These are phyloP conservation scores for Oenanthe melanoleuca DNA, from an alignment of 2,113 vertebrate species.

Conservation along the genomic window DNA sequence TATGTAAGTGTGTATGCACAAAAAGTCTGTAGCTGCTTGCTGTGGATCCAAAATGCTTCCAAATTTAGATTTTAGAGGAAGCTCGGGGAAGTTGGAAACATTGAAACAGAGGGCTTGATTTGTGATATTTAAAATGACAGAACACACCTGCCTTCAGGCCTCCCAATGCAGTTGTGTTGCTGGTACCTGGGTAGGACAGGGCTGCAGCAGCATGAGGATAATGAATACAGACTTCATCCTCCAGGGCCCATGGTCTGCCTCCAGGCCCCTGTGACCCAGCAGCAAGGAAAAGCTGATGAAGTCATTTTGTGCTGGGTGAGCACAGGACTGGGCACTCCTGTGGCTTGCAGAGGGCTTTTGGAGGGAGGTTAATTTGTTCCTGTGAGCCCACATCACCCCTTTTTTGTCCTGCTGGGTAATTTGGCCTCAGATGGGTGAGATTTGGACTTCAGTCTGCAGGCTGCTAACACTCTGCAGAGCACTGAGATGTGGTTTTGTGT, in stretches of 20 bases:
- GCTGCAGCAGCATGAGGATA: constrained; percentile 38
- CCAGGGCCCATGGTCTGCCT: background rate
- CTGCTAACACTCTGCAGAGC: background rate
- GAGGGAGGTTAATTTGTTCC: background rate
- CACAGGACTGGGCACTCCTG: background rate
- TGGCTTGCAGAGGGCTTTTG: background rate
- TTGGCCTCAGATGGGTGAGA: background rate
- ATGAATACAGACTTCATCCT: constrained; percentile 50
- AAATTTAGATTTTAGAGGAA: constrained; percentile 13
- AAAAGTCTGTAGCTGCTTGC: background rate
- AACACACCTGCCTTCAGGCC: constrained; percentile 52
- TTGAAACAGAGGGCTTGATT: background rate
- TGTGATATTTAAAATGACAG: constrained; percentile 57
- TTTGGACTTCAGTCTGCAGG: background rate
- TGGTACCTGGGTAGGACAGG: constrained; percentile 2
- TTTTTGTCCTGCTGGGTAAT: background rate
- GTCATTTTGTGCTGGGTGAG: background rate
- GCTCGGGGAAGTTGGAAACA: background rate
- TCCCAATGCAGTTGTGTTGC: background rate
- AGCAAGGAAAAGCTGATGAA: constrained; percentile 9
- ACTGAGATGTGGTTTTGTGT: background rate
- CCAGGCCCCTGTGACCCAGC: constrained; percentile 37
- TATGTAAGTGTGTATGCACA: background rate
- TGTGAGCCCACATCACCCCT: background rate
- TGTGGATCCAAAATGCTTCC: background rate